Conservation (phyloP, 2,113 vertebrate species). For the Atlantisia rogersi region DNA sequence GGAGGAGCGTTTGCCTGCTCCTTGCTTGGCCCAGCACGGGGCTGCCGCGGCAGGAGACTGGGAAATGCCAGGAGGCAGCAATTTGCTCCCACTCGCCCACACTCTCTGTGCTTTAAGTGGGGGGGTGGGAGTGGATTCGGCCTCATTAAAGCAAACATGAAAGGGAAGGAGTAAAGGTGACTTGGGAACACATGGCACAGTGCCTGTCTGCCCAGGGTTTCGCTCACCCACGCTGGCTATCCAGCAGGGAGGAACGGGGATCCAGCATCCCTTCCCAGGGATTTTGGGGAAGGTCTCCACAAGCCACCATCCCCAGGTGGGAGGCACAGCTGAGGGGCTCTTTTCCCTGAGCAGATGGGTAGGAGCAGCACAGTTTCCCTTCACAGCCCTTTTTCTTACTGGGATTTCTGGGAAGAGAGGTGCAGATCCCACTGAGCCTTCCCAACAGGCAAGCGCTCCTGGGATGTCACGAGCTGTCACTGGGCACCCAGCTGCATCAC, state of each 20-base stretch:
- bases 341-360: background rate
- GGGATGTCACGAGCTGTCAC: background rate
- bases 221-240: background rate
- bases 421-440: background rate
- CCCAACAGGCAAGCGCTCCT: background rate
- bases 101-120: background rate
- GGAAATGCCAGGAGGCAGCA: background rate
- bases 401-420: background rate
- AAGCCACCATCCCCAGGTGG: background rate
- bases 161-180: conserved; percentile 27
- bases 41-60: background rate
- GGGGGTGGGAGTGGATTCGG: conserved; percentile 11
- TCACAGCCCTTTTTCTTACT: background rate
- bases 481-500: background rate
- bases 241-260: background rate
- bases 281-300: background rate
- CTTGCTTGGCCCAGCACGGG: background rate
- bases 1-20: background rate
- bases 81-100: conserved; percentile 19
- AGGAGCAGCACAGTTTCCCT: background rate
- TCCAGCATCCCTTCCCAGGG: background rate
- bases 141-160: background rate
- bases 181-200: background rate
- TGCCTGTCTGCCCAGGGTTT: background rate
- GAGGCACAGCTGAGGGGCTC: background rate